A percentile compares a stretch with the other conserved stretches of the same genome.
Conservation (phyloP, 2,113 vertebrate genomes). For the Lampris megalopsis region DNA sequence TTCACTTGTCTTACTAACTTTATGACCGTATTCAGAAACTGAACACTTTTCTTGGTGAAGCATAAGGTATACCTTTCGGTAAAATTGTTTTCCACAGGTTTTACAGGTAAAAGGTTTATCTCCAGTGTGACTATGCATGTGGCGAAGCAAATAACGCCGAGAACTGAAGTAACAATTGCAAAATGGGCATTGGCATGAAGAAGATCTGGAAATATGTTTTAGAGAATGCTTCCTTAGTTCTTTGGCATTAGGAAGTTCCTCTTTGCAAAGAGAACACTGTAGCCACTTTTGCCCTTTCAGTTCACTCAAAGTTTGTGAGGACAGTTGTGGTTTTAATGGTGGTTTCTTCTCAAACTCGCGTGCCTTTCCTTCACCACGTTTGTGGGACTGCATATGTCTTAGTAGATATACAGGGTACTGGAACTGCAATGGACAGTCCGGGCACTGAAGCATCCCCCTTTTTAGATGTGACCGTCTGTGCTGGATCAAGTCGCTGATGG, state of each 20-base stretch:
- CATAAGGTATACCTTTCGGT: slow-evolving; percentile 52
- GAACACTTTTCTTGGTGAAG: slow-evolving; percentile 69
- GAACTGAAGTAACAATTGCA: slow-evolving; percentile 66
- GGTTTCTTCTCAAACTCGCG: slow-evolving; percentile 5
- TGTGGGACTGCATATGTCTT: slow-evolving; percentile 72
- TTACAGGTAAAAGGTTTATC: slow-evolving; percentile 74
- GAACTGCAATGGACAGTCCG: slow-evolving; percentile 76
- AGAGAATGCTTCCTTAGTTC: slow-evolving; percentile 74
- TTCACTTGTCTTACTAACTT: neutral
- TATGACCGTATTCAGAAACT: neutral
- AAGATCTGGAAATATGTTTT: slow-evolving; percentile 67
- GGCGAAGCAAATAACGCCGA: slow-evolving; percentile 71
- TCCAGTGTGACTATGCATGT: slow-evolving; percentile 77
- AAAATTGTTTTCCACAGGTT: slow-evolving; percentile 76
- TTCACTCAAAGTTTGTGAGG: slow-evolving; percentile 37
- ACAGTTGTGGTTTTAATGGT: slow-evolving; percentile 8
- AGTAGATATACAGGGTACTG: slow-evolving; percentile 73
- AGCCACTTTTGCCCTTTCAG: slow-evolving; percentile 21
- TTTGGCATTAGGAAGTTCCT: slow-evolving; percentile 63
- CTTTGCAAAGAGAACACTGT: slow-evolving; percentile 74
- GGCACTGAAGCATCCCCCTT: slow-evolving; percentile 78
- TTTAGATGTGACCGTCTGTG: slow-evolving; percentile 76
- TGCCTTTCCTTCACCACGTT: slow-evolving; percentile 30
- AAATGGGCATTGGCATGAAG: slow-evolving; percentile 75
- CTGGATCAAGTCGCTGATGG: slow-evolving; percentile 76